Percentiles rank a stretch among this genome's conserved stretches.
Conservation (phyloP, 1,140 invertebrate species). For the Thalassaphorura encarpata region DNA sequence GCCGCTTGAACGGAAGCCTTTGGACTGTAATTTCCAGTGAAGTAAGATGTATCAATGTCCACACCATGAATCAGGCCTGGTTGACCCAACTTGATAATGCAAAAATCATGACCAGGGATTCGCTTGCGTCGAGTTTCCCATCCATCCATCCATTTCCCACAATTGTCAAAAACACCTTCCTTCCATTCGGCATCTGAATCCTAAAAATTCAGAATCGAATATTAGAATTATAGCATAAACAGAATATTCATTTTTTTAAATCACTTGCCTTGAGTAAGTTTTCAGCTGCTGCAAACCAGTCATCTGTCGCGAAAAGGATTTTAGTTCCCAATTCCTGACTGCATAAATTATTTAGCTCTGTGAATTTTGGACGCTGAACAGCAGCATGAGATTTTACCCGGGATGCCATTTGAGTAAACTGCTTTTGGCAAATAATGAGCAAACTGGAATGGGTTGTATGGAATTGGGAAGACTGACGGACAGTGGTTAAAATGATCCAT, state of each 20-base stretch:
- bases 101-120: conserved; percentile 53
- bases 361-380: conserved; percentile 24
- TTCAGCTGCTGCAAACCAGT: conserved; percentile 57
- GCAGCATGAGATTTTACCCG: no score
- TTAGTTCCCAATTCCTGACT: conserved; percentile 45
- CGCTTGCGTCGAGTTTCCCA: conserved; percentile 57
- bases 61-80: conserved; percentile 49
- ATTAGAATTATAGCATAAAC: conserved; percentile 3
- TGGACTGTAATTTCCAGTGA: conserved; percentile 56
- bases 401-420: no score
- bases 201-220: conserved; percentile 13
- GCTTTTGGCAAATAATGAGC: no score
- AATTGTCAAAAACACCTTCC: conserved; percentile 50
- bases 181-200: conserved; percentile 48
- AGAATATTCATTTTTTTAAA: conserved; percentile 3
- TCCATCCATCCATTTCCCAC: conserved; percentile 61
- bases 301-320: conserved; percentile 54
- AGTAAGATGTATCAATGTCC: conserved; percentile 53
- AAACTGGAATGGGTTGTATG: no score
- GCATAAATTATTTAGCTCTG: conserved; percentile 34
- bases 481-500: no score
- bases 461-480: no score
- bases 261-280: conserved; percentile 47
- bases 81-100: conserved; percentile 49
- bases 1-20: conserved; percentile 54